Base-by-base conservation (phyloP, 2,113 vertebrate species). In the Sphyrna mokarran region DNA sequence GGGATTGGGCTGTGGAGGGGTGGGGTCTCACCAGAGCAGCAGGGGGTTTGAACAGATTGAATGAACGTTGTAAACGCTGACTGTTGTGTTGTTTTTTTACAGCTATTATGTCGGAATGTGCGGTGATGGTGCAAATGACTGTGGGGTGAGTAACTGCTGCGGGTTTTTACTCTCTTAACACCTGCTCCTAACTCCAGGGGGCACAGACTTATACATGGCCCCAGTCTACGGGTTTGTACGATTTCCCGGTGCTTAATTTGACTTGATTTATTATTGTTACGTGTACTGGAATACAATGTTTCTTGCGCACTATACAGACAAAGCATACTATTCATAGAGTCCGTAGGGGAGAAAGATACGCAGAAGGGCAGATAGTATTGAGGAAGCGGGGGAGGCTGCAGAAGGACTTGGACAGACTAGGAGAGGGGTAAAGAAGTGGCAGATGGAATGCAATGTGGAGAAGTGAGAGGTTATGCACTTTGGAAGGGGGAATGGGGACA, bases 91-190 rank as follows among this genome's bases (percentile, higher is more conserved):
- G n/a, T n/a, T 91, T 13, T 33, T 91, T 91, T 66, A 66, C 89
- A 91, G 89, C 89, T 91, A 91, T 63, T 91, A 66, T 16, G 89
- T 91, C n/a, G 89, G 89, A 33, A 91, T 91, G 89, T 91, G 89
- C 2, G 89, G 89, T 6, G 89, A 91, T 10, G 89, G 89, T 66
- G 89, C 89, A 1, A 91, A 91, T 20, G 89, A 91, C 61, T 91
- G 89, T 8, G 89, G 89, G 89, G 89, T 91, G 89, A 91, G 89
- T 91, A 37, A 66, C 61, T 43, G 80, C 16, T 40, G 37, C 16
- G 1, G 18, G 8, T 83, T 40, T 83, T 20, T 54, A 54, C 48
- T 83, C 18, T 6, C 80, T 22, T 43, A 37, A n/a, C 78, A 8
- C 66, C 14, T 16, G 66, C 14, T 40, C n/a, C 33, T 18, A 16